Conservation (phyloP, 2,797 vertebrate species). For the Nasua narica region DNA sequence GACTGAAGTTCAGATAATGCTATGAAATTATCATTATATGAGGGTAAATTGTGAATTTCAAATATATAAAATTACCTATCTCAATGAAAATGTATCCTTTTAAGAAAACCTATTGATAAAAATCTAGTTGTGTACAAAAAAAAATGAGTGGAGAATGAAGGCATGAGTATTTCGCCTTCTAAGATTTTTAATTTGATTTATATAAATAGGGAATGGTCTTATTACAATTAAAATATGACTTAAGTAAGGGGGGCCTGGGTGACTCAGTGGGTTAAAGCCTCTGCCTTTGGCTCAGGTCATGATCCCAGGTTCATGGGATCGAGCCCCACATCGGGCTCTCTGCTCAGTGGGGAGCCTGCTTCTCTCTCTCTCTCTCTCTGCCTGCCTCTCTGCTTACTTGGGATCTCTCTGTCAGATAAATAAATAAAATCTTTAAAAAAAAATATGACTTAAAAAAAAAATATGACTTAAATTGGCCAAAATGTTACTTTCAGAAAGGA, state of each 20-base stretch:
- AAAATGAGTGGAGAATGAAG: background rate
- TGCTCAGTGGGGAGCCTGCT: too few relatives aligned
- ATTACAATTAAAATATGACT: constrained; percentile 13
- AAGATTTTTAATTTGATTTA: background rate
- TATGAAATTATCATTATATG: background rate
- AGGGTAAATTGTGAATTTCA: background rate
- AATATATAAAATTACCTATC: background rate
- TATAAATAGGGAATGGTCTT: background rate
- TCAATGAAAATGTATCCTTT: background rate
- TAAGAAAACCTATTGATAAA: background rate
- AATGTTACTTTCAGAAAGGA: background rate
- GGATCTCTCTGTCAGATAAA: too few relatives aligned
- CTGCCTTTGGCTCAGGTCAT: too few relatives aligned
- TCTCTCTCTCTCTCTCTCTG: too few relatives aligned
- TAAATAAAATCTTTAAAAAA: too few relatives aligned
- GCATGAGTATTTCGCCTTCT: background rate
- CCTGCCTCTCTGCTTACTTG: too few relatives aligned
- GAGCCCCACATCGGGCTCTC: too few relatives aligned
- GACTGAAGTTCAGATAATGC: background rate
- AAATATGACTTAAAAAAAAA: too few relatives aligned
- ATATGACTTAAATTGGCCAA: background rate
- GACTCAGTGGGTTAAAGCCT: too few relatives aligned
- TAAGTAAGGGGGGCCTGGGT: too few relatives aligned
- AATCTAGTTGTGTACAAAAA: background rate
- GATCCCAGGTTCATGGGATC: too few relatives aligned